A percentile compares a stretch with the other conserved stretches of the same genome.
Conservation (phyloP, 1,140 invertebrate species). For the Cydia amplana region DNA sequence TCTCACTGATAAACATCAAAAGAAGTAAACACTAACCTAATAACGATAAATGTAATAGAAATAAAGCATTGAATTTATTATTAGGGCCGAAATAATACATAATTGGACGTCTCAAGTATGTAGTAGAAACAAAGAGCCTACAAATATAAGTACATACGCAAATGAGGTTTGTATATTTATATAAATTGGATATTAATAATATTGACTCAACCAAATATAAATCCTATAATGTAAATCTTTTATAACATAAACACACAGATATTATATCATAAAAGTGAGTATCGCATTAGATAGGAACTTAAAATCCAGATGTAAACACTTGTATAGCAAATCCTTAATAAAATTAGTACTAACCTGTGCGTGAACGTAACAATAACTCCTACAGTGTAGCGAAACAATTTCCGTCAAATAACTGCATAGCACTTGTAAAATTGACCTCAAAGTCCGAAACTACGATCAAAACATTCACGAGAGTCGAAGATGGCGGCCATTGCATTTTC, state of each 20-base stretch:
- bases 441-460: conserved; percentile 78
- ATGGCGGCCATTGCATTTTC: conserved; percentile 80
- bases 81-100: conserved; percentile 37
- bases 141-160: conserved; percentile 68
- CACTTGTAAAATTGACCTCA: conserved; percentile 71
- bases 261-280: conserved; percentile 51
- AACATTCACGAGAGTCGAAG: conserved; percentile 80
- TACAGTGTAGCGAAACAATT: conserved; percentile 69
- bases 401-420: conserved; percentile 72
- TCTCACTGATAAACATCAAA: conserved; percentile 74
- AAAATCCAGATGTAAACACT: conserved; percentile 80
- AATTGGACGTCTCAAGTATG: conserved; percentile 35
- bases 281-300: conserved; percentile 68
- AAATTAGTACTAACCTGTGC: conserved; percentile 66
- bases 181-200: conserved; percentile 45
- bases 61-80: conserved; percentile 35
- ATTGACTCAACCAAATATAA: conserved; percentile 44
- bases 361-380: conserved; percentile 59
- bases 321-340: conserved; percentile 64
- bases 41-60: conserved; percentile 44
- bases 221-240: background rate
- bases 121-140: conserved; percentile 66
- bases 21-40: conserved; percentile 76
- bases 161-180: conserved; percentile 70
- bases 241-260: background rate